phyloP scores from a whole-genome alignment of 2,797 vertebrate species.

The Paratrypauchen microcephalus region DNA sequence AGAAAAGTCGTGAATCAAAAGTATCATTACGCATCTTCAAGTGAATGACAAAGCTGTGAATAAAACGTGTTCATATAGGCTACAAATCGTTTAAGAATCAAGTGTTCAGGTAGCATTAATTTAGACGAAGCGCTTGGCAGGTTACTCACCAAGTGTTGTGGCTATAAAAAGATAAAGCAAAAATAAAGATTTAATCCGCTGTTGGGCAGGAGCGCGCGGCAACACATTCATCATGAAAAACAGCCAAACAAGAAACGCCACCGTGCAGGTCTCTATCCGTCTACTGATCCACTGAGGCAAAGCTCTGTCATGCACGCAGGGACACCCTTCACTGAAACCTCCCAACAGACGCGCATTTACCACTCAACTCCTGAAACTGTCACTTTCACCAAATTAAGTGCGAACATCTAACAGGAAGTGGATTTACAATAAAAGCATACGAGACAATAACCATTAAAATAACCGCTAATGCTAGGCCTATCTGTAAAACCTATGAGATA shows the following conservation, averaged over 20 bases:
- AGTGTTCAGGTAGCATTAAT: neutral
- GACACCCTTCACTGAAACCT: too few relatives aligned
- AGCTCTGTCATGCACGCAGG: rapidly evolving
- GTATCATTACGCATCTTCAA: neutral
- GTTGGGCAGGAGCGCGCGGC: constrained; percentile 16
- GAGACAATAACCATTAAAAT: too few relatives aligned
- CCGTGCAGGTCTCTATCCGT: neutral
- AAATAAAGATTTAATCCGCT: constrained; percentile 18
- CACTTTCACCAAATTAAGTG: neutral
- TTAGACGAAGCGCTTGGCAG: neutral
- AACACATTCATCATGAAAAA: constrained; percentile 32
- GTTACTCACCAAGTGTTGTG: constrained; percentile 54
- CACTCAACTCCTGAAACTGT: neutral
- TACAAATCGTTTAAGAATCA: neutral
- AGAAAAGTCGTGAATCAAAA: neutral
- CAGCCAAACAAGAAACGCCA: neutral
- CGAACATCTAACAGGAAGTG: neutral
- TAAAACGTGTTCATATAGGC: neutral
- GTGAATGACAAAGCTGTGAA: neutral
- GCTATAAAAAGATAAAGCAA: constrained; percentile 30
- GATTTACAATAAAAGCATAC: neutral
- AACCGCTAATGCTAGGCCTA: too few relatives aligned
- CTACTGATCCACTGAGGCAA: neutral
- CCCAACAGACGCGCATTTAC: neutral
- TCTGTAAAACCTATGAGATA: too few relatives aligned